phyloP scores from a whole-genome alignment of 2,888 invertebrate genomes.

The Belgica antarctica region DNA sequence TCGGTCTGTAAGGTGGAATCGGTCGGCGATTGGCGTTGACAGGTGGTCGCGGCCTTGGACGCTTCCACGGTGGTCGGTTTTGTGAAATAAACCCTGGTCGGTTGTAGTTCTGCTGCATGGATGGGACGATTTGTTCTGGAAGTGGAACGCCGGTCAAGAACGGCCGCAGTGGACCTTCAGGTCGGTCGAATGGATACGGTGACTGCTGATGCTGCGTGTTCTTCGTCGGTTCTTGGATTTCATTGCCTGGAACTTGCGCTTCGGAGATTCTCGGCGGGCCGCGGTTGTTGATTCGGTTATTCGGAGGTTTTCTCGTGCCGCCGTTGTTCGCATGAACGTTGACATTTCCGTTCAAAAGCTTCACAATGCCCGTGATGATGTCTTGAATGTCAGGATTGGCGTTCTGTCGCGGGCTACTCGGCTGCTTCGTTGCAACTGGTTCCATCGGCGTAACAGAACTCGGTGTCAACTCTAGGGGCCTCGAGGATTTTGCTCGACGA shows the following conservation, averaged over 20 bases:
- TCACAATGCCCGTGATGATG: conserved; percentile 85
- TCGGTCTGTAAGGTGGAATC: conserved; percentile 64
- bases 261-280: conserved; percentile 85
- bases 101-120: conserved; percentile 54
- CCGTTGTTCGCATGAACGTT: conserved; percentile 78
- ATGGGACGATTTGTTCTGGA: conserved; percentile 73
- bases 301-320: conserved; percentile 65
- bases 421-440: conserved; percentile 51
- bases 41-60: conserved; percentile 61
- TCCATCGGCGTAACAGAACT: conserved; percentile 47
- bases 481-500: conserved; percentile 54
- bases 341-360: conserved; percentile 82
- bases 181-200: conserved; percentile 75
- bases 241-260: conserved; percentile 60
- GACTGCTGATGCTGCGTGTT: conserved; percentile 54
- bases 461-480: conserved; percentile 51
- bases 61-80: conserved; percentile 65
- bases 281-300: conserved; percentile 81
- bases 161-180: conserved; percentile 60
- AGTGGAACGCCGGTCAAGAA: conserved; percentile 68
- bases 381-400: conserved; percentile 81
- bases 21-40: conserved; percentile 58
- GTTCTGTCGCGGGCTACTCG: conserved; percentile 56
- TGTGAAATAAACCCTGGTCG: conserved; percentile 62
- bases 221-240: conserved; percentile 38